Evolutionary conservation across 2,888 invertebrate species (phyloP).

Genomic region (Drosophila colorata): DNA sequence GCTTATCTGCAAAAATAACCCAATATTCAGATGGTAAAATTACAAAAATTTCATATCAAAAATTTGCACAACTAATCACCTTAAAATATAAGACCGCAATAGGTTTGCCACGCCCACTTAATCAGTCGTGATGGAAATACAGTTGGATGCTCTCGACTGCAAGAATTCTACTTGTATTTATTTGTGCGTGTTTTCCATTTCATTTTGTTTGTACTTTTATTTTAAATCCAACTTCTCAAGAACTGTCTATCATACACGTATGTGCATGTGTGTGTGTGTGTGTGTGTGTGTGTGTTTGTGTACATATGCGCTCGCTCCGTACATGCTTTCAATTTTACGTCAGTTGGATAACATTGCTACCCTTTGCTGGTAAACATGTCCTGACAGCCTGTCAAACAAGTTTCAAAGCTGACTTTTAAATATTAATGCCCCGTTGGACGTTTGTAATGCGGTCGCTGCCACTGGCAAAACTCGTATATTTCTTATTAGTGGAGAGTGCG

Average conservation of each 20-base stretch:
- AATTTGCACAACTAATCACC: not conserved
- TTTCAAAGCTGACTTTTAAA: constrained; percentile 74
- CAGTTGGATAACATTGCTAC: constrained; percentile 60
- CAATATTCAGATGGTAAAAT: no score
- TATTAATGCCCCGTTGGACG: constrained; percentile 68
- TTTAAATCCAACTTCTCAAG: constrained; percentile 33
- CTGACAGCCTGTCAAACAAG: constrained; percentile 77
- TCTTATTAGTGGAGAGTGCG: constrained; percentile 19
- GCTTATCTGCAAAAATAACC: no score
- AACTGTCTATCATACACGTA: constrained; percentile 47
- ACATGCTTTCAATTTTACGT: constrained; percentile 66
- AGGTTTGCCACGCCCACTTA: not conserved
- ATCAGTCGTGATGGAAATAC: constrained; percentile 1
- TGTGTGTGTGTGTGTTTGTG: constrained; percentile 4
- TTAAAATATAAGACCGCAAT: not conserved
- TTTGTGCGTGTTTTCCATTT: constrained; percentile 12
- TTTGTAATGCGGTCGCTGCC: constrained; percentile 39
- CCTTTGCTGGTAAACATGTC: constrained; percentile 68
- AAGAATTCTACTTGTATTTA: not conserved
- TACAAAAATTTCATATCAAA: no score
- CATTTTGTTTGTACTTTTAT: constrained; percentile 7
- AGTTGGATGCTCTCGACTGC: not conserved
- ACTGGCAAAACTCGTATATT: constrained; percentile 25
- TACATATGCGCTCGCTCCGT: constrained; percentile 22
- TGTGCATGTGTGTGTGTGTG: not conserved